Evolutionary conservation across 1,140 invertebrate species (phyloP), one percentile per base, ranked within the genome.

Genomic region (Coptotermes formosanus): DNA sequence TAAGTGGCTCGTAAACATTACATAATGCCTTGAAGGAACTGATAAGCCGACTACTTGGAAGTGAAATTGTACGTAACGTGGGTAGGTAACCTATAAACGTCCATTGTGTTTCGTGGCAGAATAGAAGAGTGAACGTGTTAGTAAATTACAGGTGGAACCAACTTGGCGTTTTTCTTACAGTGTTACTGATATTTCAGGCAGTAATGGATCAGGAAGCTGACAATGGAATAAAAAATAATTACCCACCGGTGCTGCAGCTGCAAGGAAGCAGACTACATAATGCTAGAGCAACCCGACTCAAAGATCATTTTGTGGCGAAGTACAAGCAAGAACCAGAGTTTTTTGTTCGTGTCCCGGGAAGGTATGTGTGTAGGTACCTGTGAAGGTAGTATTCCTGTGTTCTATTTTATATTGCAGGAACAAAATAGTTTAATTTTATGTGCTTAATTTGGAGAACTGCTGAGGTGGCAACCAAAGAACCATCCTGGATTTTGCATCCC

Each of bases 281-380:
- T 75, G 64, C 8, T 45, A 84, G 83, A 52, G n/a, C 59, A 32
- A 84, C 30, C 3, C 23, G 59, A 81, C 32, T 85, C 1, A 38
- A 43, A 43, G 30, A 85, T 38, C n/a, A 55, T 69, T 85, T 85
- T 48, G 59, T 85, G 8, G 38, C 19, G 8, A 85, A 85, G 38
- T 85, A 64, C 85, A 32, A 85, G 75, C 6, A 59, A 44, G 75
- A 75, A 45, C 85, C 85, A 7, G 25, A 75, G 23, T 85, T 69
- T 43, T 81, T 75, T 75, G 85, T 85, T 44, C 85, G 85, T 82
- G 85, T 85, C 19, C 85, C 85, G 16, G 85, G 85, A 85, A 85
- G 85, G 85, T 85, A 25, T 32, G 59, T 85, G 48, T 48, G 12
- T 25, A 9, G 19, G 25, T 21, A 21, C 30, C 19, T 55, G 52